Evolutionary conservation across 35 echinoderm and acorn worm genomes (phyloP).

Genomic region (Anneissia japonica): DNA sequence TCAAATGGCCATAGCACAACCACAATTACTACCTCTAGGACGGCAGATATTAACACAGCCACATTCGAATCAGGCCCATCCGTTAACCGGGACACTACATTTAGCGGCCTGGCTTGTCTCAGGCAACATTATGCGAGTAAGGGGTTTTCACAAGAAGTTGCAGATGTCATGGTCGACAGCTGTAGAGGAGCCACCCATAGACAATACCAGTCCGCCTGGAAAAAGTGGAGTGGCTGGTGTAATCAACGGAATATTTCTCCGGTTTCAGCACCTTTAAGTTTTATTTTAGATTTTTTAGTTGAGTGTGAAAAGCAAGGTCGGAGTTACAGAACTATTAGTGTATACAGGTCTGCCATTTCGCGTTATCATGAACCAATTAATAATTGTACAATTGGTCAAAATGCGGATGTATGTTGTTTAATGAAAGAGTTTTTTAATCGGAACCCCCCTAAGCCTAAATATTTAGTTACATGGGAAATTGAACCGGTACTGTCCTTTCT

Average conservation of each 20-base stretch:
- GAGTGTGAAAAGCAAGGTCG: not conserved
- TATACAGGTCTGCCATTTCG: not conserved
- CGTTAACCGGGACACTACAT: not conserved
- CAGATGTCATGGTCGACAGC: not conserved
- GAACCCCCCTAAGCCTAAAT: no score
- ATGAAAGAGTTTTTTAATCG: not conserved
- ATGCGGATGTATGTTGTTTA: not conserved
- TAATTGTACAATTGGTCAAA: not conserved
- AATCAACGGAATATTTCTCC: not conserved
- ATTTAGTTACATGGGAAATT: no score
- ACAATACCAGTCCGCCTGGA: not conserved
- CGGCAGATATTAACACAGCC: not conserved
- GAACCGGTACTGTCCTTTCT: no score
- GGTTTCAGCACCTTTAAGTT: not conserved
- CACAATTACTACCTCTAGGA: not conserved
- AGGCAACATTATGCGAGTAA: not conserved
- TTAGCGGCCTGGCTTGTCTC: not conserved
- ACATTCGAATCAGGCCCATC: not conserved
- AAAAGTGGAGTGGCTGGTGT: not conserved
- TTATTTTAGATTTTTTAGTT: not conserved
- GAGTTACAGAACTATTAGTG: not conserved
- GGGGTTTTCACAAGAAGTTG: not conserved
- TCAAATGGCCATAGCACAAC: not conserved
- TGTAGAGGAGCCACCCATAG: not conserved
- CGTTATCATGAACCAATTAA: not conserved